Evolutionary conservation across 2,797 vertebrate genomes (phyloP).

Genomic region (Gambelia wislizenii): DNA sequence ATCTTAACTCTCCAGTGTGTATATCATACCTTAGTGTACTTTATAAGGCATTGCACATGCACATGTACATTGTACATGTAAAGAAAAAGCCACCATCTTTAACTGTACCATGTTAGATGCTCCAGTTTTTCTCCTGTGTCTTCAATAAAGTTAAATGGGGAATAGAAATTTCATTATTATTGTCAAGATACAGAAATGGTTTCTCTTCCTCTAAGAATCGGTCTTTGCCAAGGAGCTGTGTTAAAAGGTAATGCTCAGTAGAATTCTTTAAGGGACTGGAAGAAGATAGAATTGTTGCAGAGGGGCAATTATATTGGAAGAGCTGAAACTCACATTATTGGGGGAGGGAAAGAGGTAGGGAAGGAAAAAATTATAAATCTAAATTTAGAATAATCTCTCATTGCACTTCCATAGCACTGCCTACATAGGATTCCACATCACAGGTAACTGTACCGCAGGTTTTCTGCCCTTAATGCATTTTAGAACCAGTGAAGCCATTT

Average conservation of each 20-base stretch:
- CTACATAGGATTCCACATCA: neutral
- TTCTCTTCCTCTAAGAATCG: neutral
- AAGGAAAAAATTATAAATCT: too few relatives aligned
- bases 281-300: neutral
- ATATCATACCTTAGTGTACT: neutral
- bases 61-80: too few relatives aligned
- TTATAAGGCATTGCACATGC: neutral
- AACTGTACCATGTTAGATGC: neutral
- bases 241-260: neutral
- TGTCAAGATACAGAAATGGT: neutral
- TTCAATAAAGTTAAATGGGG: neutral
- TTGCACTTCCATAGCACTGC: neutral
- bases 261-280: neutral
- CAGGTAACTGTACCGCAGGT: neutral
- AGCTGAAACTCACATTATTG: too few relatives aligned
- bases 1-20: neutral
- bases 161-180: neutral
- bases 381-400: neutral
- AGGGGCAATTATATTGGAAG: too few relatives aligned
- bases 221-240: too few relatives aligned
- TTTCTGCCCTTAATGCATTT: neutral
- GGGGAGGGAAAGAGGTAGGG: too few relatives aligned
- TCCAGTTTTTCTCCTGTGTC: neutral
- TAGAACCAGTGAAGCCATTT: neutral
- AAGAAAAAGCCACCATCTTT: neutral